Conservation (phyloP, 2,113 vertebrate species). For the Diadophis punctatus region DNA sequence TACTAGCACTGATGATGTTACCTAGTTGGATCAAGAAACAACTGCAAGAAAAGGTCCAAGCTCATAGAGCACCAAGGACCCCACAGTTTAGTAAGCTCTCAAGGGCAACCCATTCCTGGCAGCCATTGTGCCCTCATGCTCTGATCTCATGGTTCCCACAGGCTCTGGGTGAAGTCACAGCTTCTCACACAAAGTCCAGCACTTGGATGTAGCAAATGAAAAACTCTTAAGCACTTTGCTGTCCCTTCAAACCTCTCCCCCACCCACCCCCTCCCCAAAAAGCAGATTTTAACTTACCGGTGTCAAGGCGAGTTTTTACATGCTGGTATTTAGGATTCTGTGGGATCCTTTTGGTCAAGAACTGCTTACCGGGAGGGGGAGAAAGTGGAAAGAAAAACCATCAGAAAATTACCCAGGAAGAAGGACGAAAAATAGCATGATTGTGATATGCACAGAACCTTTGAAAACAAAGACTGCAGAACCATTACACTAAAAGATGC, state of each 20-base stretch:
- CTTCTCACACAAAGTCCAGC: not conserved
- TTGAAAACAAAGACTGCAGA: not conserved
- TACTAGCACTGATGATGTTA: too few species aligned
- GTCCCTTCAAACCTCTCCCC: rapidly evolving
- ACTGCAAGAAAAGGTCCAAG: too few species aligned
- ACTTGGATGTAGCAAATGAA: not conserved
- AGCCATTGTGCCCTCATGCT: not conserved
- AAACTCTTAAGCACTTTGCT: rapidly evolving
- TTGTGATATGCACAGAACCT: not conserved
- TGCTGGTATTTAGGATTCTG: constrained; percentile 87
- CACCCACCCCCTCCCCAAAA: too few species aligned
- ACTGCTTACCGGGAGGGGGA: constrained; percentile 61
- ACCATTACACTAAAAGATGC: not conserved
- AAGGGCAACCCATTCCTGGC: not conserved
- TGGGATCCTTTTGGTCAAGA: constrained; percentile 82
- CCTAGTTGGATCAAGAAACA: too few species aligned
- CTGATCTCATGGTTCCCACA: rapidly evolving
- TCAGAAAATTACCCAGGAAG: not conserved
- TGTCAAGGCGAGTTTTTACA: constrained; percentile 85
- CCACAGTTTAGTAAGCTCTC: not conserved
- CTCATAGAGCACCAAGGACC: too few species aligned
- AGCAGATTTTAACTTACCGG: constrained; percentile 69
- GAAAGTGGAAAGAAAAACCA: not conserved
- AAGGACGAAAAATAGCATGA: not conserved
- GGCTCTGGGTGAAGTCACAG: not conserved